Conservation (phyloP, 2,888 invertebrate species). For the Synanthedon vespiformis region DNA sequence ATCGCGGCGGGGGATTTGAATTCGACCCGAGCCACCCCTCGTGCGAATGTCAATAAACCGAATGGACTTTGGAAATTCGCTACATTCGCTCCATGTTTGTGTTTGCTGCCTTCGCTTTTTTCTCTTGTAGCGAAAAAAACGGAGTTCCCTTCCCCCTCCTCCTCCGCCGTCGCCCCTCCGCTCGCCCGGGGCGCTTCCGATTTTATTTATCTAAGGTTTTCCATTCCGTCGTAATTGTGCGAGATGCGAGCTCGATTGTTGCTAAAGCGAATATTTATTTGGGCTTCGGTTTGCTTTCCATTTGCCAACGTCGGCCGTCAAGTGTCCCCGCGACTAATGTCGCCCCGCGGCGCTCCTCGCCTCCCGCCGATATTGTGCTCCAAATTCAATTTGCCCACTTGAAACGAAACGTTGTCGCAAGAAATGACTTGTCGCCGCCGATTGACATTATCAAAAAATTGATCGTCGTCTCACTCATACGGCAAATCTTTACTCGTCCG, state of each 20-base stretch:
- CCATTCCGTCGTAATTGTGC: slow-evolving; percentile 65
- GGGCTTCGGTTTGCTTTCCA: slow-evolving; percentile 57
- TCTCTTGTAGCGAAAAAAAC: slow-evolving; percentile 31
- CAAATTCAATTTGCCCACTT: slow-evolving; percentile 60
- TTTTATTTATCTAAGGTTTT: slow-evolving; percentile 68
- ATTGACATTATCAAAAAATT: slow-evolving; percentile 66
- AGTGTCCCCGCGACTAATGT: slow-evolving; percentile 6
- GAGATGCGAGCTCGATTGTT: slow-evolving; percentile 62
- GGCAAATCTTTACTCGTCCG: neutral
- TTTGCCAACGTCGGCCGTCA: slow-evolving; percentile 14
- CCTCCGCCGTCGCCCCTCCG: slow-evolving; percentile 8
- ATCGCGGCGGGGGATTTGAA: slow-evolving; percentile 58
- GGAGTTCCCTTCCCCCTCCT: slow-evolving; percentile 9
- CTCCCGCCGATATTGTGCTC: slow-evolving; percentile 35
- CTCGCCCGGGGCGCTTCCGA: slow-evolving; percentile 41
- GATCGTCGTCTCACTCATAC: slow-evolving; percentile 25
- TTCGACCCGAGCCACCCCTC: slow-evolving; percentile 15
- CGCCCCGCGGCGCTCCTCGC: slow-evolving; percentile 9
- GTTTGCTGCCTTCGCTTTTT: slow-evolving; percentile 60
- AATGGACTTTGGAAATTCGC: slow-evolving; percentile 64
- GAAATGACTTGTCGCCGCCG: slow-evolving; percentile 53
- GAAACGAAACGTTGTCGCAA: slow-evolving; percentile 60
- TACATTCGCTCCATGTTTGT: slow-evolving; percentile 60
- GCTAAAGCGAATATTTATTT: slow-evolving; percentile 68
- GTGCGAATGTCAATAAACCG: slow-evolving; percentile 56